These are phyloP conservation scores for Heliconius cydno DNA, from an alignment of 2,888 invertebrate species.

Conservation along the genomic window DNA sequence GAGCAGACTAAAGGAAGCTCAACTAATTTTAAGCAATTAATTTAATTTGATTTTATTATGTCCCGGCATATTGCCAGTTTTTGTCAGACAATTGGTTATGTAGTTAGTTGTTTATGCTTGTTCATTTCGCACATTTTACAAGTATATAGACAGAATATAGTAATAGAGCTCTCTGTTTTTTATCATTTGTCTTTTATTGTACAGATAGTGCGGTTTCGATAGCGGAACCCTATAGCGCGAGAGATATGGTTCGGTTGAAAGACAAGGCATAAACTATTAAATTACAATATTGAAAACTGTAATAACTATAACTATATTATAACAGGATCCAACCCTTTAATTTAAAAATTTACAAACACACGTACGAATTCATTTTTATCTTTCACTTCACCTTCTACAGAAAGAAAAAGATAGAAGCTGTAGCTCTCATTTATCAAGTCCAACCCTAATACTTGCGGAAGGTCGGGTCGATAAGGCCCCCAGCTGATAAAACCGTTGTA, in stretches of 20 bases:
- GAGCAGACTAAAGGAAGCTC: not conserved
- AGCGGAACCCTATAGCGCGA: not conserved
- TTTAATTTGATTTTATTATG: conserved; percentile 17
- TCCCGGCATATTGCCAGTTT: conserved; percentile 6
- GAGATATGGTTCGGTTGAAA: not conserved
- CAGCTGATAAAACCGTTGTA: conserved; percentile 34
- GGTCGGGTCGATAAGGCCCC: conserved; percentile 55
- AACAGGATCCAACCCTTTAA: not conserved
- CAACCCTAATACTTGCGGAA: conserved; percentile 61
- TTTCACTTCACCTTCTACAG: not conserved
- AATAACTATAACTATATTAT: not conserved
- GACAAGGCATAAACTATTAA: not conserved
- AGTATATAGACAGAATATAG: not conserved
- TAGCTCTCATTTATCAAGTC: conserved; percentile 6
- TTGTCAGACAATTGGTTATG: not conserved
- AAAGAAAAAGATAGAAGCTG: conserved; percentile 11
- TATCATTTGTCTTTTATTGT: not conserved
- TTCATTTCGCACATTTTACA: not conserved
- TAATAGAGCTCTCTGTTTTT: not conserved
- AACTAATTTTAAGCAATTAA: not conserved
- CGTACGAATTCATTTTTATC: not conserved
- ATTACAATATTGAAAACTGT: not conserved
- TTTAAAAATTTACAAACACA: not conserved
- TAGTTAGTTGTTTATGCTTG: not conserved
- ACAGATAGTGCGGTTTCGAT: not conserved